A percentile compares a stretch with the other conserved stretches of the same genome.
These are phyloP conservation scores for Prunella strophiata DNA, from an alignment of 2,797 vertebrate species.

Conservation along the genomic window DNA sequence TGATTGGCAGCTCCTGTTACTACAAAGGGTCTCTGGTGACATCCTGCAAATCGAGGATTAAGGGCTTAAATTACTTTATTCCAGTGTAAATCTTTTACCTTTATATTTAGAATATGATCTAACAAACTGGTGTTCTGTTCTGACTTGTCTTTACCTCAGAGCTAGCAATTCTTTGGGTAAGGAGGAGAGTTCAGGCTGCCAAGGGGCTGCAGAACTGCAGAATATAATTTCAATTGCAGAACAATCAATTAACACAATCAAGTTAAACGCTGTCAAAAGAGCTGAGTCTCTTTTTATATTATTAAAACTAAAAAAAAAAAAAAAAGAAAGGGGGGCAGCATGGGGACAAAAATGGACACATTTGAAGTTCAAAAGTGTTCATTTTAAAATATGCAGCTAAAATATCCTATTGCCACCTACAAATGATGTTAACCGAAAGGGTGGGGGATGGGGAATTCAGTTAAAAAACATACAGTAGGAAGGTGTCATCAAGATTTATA, in stretches of 20 bases:
- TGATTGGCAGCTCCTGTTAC: neutral
- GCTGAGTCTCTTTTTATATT: neutral
- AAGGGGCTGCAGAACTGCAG: neutral
- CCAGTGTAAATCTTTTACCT: neutral
- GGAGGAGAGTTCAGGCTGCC: neutral
- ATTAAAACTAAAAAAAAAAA: neutral
- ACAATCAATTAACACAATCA: neutral
- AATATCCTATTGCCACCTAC: neutral
- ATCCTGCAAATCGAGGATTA: neutral
- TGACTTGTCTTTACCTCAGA: neutral
- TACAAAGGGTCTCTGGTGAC: neutral
- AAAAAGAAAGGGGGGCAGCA: fast-evolving
- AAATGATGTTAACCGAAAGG: neutral
- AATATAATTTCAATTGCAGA: neutral
- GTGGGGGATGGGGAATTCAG: neutral
- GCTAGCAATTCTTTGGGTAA: neutral
- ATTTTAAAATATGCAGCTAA: neutral
- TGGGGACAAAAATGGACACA: neutral
- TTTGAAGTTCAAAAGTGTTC: neutral
- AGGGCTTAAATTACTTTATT: neutral
- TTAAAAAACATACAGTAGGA: neutral
- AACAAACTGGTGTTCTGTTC: neutral
- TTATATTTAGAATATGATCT: neutral
- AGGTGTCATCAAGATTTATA: neutral
- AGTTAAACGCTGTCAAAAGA: neutral